These are phyloP conservation scores for Xiphias gladius DNA, from an alignment of 2,113 vertebrate species.

Conservation along the genomic window DNA sequence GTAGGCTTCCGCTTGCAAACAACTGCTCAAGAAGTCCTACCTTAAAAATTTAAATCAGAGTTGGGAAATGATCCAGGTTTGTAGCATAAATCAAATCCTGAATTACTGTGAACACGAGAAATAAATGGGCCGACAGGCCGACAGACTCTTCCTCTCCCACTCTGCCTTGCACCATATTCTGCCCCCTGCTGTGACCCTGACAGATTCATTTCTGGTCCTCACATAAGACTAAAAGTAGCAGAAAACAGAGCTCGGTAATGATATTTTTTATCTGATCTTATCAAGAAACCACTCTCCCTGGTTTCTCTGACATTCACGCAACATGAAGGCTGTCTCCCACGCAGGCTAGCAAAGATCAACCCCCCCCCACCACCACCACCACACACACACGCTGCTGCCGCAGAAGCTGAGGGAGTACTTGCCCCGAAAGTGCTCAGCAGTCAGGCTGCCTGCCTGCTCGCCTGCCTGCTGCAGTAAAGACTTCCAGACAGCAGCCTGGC, in stretches of 20 bases:
- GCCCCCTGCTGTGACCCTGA: not conserved
- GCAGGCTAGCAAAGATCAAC: conserved; percentile 44
- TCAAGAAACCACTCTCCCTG: conserved; percentile 23
- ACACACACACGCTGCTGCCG: not conserved
- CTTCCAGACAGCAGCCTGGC: conserved; percentile 78
- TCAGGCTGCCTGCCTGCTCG: conserved; percentile 40
- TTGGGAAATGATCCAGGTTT: not conserved
- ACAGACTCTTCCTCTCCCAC: not conserved
- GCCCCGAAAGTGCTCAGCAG: conserved; percentile 69
- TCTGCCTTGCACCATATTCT: not conserved
- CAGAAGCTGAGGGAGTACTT: conserved; percentile 64
- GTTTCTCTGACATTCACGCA: conserved; percentile 47
- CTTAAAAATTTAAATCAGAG: not conserved
- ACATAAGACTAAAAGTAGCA: not conserved
- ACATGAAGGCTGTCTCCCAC: conserved; percentile 48
- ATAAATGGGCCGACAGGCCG: not conserved
- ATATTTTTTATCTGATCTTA: not conserved
- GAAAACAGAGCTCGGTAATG: conserved; percentile 3
- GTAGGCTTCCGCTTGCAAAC: not conserved
- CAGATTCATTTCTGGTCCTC: not conserved
- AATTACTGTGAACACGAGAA: not conserved
- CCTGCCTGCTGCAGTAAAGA: conserved; percentile 69
- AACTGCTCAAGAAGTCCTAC: not conserved
- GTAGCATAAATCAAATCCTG: not conserved
- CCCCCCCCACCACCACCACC: conserved; percentile 18